Evolutionary conservation across 1,140 invertebrate species (phyloP), one percentile per base, ranked within the genome.

Genomic region (Steinernema feltiae): DNA sequence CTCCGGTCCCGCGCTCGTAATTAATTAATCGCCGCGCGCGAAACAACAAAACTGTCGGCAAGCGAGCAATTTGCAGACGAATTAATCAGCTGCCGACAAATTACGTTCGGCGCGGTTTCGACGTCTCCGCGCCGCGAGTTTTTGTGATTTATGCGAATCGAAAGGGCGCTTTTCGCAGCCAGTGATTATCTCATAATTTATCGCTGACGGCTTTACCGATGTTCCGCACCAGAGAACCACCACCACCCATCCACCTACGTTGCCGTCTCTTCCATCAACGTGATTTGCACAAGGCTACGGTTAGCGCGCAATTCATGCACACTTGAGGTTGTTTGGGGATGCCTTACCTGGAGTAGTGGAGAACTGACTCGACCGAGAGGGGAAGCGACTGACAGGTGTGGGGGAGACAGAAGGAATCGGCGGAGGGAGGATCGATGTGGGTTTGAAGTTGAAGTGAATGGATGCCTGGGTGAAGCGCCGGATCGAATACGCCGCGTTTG

Each of bases 51-150:
- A 41, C 35, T 41, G 35, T 41, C 18, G 35, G 53, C 53, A 21
- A 63, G 12, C 18, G 35, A 7, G 35, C 7, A 41, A 41, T 41
- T 41, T 18, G 35, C 35, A 18, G 35, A 18, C 7, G 53, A 63
- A 63, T 63, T 63, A 63, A 63, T 63, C 53, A 41, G 53, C 53
- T 27, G 53, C 53, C 15, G 53, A 63, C 53, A 63, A 63, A 63
- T 63, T 63, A 21, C 53, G 24, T 63, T 63, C 53, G 24, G 53
- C 53, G 53, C 53, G 53, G 24, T 63, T 63, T 41, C 35, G 35
- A 41, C 35, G 35, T 18, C 35, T 7, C 18, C 35, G 35, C 7
- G 7, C 7, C 7, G 7, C 35, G 35, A 41, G 35, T 7, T 63
- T 63, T 21, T 27, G 7, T 63, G 53, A 63, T 63, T 63, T 63